Evolutionary conservation across 1,140 invertebrate genomes (phyloP).

Genomic region (Agrypnia vestita): DNA sequence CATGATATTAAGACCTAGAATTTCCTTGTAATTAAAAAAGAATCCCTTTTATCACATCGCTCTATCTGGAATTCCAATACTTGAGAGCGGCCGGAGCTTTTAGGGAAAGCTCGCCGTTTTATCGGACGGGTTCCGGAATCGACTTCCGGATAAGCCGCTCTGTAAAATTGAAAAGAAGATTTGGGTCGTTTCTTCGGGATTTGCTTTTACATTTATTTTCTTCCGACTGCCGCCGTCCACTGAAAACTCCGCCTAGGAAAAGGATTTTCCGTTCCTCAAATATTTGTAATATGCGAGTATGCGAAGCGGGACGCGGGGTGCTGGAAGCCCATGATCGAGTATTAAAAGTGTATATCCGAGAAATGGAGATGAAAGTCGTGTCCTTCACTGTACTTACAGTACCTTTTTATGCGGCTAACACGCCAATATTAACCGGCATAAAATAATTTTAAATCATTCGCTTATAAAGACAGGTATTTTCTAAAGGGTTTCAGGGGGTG

Average conservation of each 20-base stretch:
- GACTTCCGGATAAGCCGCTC: constrained; percentile 51
- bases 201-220: constrained; percentile 51
- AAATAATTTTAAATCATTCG: too few relatives aligned
- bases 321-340: not conserved
- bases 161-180: constrained; percentile 57
- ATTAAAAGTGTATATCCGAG: too few relatives aligned
- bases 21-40: constrained; percentile 17
- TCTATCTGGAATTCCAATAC: not conserved
- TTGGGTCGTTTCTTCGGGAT: constrained; percentile 52
- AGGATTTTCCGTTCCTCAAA: constrained; percentile 27
- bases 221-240: constrained; percentile 24
- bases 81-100: constrained; percentile 22
- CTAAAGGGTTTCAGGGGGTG: too few relatives aligned
- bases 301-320: not conserved
- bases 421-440: too few relatives aligned
- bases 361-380: too few relatives aligned
- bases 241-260: constrained; percentile 23
- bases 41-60: constrained; percentile 15
- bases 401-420: too few relatives aligned
- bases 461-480: too few relatives aligned
- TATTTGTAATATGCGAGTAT: constrained; percentile 29
- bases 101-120: constrained; percentile 31
- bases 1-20: not conserved
- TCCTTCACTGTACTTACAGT: too few relatives aligned
- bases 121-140: constrained; percentile 47